Conservation (phyloP, 2,888 invertebrate genomes). For the Thyatira batis region DNA sequence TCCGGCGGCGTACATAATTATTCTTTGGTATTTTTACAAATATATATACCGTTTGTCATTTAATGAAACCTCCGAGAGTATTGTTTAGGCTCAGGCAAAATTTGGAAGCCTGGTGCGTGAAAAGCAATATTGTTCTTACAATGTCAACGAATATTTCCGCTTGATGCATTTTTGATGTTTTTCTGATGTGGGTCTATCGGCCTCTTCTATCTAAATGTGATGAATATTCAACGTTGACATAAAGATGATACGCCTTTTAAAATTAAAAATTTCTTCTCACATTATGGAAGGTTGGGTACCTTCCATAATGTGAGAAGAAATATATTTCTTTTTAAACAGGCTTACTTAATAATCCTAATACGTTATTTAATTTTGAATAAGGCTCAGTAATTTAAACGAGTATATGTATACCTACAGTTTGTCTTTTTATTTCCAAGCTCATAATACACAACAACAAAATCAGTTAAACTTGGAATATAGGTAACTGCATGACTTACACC, state of each 20-base stretch:
- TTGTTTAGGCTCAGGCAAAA: slow-evolving; percentile 37
- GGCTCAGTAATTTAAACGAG: too few relatives aligned
- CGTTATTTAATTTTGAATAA: too few relatives aligned
- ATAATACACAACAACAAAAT: too few relatives aligned
- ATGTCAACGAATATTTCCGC: slow-evolving; percentile 78
- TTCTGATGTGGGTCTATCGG: slow-evolving; percentile 83
- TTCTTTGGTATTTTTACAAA: not conserved
- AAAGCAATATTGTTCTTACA: slow-evolving; percentile 73
- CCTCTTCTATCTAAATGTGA: slow-evolving; percentile 79
- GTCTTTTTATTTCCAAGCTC: too few relatives aligned
- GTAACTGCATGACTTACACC: too few relatives aligned
- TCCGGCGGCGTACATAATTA: not conserved
- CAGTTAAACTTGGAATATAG: too few relatives aligned
- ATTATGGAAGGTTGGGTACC: too few relatives aligned
- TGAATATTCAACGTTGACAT: slow-evolving; percentile 78
- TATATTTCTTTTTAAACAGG: too few relatives aligned
- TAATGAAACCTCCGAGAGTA: not conserved
- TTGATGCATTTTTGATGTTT: slow-evolving; percentile 83
- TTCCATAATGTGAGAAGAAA: too few relatives aligned
- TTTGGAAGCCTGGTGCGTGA: slow-evolving; percentile 42
- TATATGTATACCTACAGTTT: too few relatives aligned
- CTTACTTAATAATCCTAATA: too few relatives aligned
- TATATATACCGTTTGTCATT: not conserved
- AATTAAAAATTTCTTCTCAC: not conserved
- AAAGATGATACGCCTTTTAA: slow-evolving; percentile 54